Conservation (phyloP, 2,888 invertebrate species). For the Himalopsyche kuldschensis region DNA sequence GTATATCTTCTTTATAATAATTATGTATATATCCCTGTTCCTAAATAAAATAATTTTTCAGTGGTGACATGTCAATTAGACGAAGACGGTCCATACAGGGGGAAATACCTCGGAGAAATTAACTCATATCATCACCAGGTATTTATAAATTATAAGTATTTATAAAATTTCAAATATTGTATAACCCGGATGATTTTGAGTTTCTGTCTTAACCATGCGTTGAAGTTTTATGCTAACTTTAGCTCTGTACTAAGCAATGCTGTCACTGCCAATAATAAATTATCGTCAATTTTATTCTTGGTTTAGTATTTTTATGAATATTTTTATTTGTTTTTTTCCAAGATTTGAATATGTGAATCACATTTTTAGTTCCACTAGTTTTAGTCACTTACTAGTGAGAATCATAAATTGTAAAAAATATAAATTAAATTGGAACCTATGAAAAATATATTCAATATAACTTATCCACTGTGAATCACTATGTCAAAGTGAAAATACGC, state of each 20-base stretch:
- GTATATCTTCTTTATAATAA: too few relatives aligned
- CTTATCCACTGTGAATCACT: too few relatives aligned
- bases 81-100: conserved; percentile 74
- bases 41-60: conserved; percentile 43
- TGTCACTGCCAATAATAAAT: too few relatives aligned
- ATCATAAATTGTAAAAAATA: too few relatives aligned
- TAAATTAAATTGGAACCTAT: too few relatives aligned
- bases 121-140: conserved; percentile 88
- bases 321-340: not conserved
- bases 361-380: not conserved
- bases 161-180: not conserved
- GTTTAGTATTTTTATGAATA: not conserved
- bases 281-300: too few relatives aligned
- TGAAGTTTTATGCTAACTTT: not conserved
- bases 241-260: too few relatives aligned
- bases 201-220: not conserved
- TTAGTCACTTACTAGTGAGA: not conserved
- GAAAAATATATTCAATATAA: too few relatives aligned
- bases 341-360: not conserved
- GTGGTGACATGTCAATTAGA: conserved; percentile 59
- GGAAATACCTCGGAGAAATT: conserved; percentile 80
- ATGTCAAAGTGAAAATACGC: too few relatives aligned
- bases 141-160: conserved; percentile 12
- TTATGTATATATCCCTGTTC: too few relatives aligned
- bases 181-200: not conserved